Percentiles rank a stretch among this genome's conserved stretches.
Conservation (phyloP, 2,113 vertebrate species). For the Pluvialis apricaria region DNA sequence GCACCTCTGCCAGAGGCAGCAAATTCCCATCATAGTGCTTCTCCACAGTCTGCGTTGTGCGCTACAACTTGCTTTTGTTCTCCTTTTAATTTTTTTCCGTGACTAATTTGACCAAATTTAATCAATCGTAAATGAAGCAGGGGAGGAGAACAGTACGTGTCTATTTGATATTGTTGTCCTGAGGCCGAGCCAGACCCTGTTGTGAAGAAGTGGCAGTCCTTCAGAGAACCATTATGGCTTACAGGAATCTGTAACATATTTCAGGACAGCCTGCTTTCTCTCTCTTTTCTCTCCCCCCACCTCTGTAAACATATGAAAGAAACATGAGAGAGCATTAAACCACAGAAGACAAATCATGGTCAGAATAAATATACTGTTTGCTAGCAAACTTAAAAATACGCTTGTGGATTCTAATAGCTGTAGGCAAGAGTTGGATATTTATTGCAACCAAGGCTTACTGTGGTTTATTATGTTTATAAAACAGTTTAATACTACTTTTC, state of each 20-base stretch:
- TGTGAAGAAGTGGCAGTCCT: slow-evolving; percentile 16
- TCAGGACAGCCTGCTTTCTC: slow-evolving; percentile 39
- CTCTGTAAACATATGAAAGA: slow-evolving; percentile 70
- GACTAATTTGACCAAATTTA: background rate
- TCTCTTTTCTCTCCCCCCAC: slow-evolving; percentile 35
- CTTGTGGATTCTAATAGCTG: slow-evolving; percentile 74
- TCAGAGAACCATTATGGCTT: slow-evolving; percentile 27
- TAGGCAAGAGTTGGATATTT: slow-evolving; percentile 74
- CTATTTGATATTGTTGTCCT: background rate
- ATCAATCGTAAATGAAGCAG: background rate
- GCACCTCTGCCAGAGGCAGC: background rate
- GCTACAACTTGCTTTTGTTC: background rate
- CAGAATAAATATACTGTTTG: slow-evolving; percentile 70
- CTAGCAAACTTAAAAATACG: slow-evolving; percentile 71
- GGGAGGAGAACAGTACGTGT: background rate
- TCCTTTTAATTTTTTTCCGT: background rate
- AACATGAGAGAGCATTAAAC: slow-evolving; percentile 68
- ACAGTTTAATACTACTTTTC: slow-evolving; percentile 76
- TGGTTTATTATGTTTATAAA: slow-evolving; percentile 75
- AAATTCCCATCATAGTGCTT: background rate
- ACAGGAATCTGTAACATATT: slow-evolving; percentile 54
- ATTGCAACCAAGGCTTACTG: slow-evolving; percentile 71
- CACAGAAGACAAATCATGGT: slow-evolving; percentile 71
- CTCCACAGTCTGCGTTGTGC: background rate
- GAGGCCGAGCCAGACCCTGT: background rate